These are phyloP conservation scores for Melanaphis sacchari DNA, from an alignment of 1,140 invertebrate genomes.

Conservation along the genomic window DNA sequence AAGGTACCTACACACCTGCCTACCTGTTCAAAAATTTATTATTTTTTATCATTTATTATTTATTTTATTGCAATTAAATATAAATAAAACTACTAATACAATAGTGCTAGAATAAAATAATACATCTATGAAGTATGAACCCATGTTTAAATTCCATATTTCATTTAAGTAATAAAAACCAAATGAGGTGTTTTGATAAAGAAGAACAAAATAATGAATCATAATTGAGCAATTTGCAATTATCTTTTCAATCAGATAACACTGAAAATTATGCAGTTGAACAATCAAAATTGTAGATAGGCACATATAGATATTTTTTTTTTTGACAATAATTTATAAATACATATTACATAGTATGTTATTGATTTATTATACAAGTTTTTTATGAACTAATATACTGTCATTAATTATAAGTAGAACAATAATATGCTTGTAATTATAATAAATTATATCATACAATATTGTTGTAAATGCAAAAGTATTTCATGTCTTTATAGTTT, in stretches of 20 bases:
- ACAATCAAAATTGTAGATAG: neutral
- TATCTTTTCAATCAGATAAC: neutral
- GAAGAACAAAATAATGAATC: neutral
- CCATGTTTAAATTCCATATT: neutral
- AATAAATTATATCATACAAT: neutral
- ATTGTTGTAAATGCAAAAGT: slow-evolving; percentile 7
- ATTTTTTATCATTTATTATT: too few species aligned
- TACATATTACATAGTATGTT: neutral
- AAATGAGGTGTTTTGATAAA: neutral
- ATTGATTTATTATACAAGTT: too few species aligned
- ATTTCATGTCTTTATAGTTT: neutral
- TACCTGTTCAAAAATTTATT: neutral
- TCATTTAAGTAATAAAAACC: neutral
- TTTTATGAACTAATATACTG: neutral
- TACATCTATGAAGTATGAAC: neutral
- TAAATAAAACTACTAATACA: neutral
- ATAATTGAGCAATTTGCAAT: neutral
- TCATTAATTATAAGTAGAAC: neutral
- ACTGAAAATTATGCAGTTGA: too few species aligned
- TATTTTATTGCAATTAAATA: neutral
- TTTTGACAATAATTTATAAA: neutral
- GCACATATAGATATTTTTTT: neutral
- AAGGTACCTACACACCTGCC: too few species aligned
- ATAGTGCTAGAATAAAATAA: neutral
- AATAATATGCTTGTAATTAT: neutral